Conservation (phyloP, 2,113 vertebrate species). For the Microcebus griseorufus region DNA sequence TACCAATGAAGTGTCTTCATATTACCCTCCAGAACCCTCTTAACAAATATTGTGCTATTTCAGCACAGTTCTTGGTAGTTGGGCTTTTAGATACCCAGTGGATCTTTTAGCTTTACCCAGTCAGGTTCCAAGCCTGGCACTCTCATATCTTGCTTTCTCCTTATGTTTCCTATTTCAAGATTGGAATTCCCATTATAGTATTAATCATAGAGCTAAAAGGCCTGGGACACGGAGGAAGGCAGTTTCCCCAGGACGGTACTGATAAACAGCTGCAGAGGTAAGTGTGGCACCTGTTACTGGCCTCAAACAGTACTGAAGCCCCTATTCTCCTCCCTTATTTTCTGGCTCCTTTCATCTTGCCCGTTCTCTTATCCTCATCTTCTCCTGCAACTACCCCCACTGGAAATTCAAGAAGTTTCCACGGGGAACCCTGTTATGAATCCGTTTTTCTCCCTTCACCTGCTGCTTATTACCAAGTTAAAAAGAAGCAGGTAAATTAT, state of each 20-base stretch:
- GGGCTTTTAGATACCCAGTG: neutral
- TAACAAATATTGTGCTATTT: neutral
- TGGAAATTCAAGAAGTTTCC: neutral
- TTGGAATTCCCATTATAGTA: neutral
- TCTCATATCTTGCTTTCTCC: neutral
- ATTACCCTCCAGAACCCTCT: neutral
- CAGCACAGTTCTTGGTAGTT: neutral
- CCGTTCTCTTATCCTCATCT: neutral
- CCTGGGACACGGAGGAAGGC: neutral
- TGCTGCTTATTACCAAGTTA: neutral
- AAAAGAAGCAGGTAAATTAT: neutral
- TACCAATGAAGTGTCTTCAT: neutral
- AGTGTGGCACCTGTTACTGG: neutral
- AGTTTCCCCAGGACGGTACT: neutral
- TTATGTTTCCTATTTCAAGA: neutral
- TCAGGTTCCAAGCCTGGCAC: neutral
- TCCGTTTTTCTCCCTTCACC: neutral
- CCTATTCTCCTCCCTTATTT: neutral
- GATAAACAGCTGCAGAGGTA: neutral
- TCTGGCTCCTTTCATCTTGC: neutral
- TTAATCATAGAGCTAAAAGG: neutral
- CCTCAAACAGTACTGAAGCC: neutral
- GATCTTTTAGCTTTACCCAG: neutral
- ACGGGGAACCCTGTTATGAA: neutral
- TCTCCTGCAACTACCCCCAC: neutral